Conservation (phyloP, 2,888 invertebrate genomes). For the Electrophaes corylata region DNA sequence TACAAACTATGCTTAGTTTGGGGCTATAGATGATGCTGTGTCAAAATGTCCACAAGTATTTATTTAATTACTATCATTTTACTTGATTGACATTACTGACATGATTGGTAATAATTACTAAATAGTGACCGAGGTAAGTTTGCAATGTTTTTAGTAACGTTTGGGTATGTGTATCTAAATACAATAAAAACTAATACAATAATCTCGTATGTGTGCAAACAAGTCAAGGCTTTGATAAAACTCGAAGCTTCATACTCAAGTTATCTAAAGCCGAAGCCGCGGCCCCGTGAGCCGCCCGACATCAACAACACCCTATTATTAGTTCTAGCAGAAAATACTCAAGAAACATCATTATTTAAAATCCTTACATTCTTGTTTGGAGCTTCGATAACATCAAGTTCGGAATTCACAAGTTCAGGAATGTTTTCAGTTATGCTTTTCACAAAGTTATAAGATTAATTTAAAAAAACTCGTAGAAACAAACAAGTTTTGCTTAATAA, state of each 20-base stretch:
- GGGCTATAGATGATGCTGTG: too few species aligned
- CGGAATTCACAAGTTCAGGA: slow-evolving; percentile 5
- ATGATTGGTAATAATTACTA: too few species aligned
- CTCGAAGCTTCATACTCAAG: slow-evolving; percentile 2
- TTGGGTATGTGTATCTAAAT: too few species aligned
- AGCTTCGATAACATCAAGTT: slow-evolving; percentile 7
- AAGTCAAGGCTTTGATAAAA: not conserved
- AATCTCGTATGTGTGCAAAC: too few species aligned
- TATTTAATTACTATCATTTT: too few species aligned
- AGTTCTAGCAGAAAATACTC: slow-evolving; percentile 27
- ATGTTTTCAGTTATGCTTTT: slow-evolving; percentile 8
- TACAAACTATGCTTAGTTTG: too few species aligned
- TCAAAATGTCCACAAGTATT: too few species aligned
- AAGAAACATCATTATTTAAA: slow-evolving; percentile 34
- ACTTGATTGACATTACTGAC: too few species aligned
- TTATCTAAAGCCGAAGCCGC: slow-evolving; percentile 3
- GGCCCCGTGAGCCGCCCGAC: not conserved
- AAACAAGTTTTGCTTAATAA: not conserved
- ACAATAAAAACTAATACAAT: too few species aligned
- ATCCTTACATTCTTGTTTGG: slow-evolving; percentile 12
- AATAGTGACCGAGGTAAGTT: too few species aligned
- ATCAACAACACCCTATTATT: slow-evolving; percentile 26
- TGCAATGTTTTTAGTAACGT: too few species aligned
- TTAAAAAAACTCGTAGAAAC: slow-evolving; percentile 1
- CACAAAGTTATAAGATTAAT: slow-evolving; percentile 1